Conservation (phyloP, 2,888 invertebrate genomes). For the Crossocerus cetratus region DNA sequence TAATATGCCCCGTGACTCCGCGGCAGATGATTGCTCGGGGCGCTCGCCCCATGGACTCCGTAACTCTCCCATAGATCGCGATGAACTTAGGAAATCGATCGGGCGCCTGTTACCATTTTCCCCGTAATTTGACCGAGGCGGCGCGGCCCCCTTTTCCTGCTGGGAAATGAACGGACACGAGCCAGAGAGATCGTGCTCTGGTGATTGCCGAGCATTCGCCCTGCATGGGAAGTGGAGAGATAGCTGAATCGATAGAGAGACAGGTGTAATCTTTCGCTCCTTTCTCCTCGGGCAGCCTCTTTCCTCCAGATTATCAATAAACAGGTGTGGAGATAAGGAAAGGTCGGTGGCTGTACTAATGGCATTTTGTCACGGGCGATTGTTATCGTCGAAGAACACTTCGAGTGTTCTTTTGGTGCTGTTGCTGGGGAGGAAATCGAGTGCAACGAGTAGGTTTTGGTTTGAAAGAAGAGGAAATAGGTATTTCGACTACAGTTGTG, state of each 20-base stretch:
- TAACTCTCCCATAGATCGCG: too few species aligned
- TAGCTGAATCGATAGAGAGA: background rate
- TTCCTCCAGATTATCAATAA: background rate
- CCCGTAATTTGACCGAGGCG: background rate
- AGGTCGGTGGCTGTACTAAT: background rate
- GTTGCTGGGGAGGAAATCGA: too few species aligned
- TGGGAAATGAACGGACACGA: background rate
- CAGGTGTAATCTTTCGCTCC: background rate
- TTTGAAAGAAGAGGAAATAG: too few species aligned
- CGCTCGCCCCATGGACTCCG: background rate
- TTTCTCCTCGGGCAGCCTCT: background rate
- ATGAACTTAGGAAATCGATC: too few species aligned
- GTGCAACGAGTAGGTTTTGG: too few species aligned
- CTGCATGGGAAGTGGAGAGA: background rate
- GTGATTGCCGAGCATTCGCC: background rate
- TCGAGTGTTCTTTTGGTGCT: background rate
- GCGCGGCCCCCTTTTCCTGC: background rate
- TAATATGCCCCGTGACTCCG: conserved; percentile 34
- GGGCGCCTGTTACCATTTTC: background rate
- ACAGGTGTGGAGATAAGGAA: background rate
- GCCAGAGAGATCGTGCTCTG: too few species aligned
- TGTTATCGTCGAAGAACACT: background rate
- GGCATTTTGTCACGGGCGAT: background rate
- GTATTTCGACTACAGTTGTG: too few species aligned
- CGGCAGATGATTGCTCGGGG: conserved; percentile 33